A percentile compares a stretch with the other conserved stretches of the same genome.
Conservation (phyloP, 1,140 invertebrate species). For the Meloidogyne exigua region DNA sequence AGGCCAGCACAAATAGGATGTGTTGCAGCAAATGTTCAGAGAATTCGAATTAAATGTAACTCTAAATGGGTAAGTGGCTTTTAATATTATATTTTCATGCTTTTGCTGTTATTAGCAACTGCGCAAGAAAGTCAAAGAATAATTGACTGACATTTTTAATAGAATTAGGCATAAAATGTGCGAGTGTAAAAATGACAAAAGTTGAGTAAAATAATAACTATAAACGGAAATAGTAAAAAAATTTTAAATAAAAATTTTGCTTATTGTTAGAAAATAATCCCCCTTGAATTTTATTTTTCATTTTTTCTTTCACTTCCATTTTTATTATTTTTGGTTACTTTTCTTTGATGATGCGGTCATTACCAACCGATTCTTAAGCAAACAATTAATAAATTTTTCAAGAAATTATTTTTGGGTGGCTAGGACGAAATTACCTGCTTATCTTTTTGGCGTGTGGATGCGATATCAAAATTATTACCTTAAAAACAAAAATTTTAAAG, state of each 20-base stretch:
- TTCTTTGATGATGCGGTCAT: background rate
- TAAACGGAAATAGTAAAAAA: too few species aligned
- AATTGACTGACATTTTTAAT: background rate
- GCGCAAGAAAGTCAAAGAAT: background rate
- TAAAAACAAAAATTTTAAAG: background rate
- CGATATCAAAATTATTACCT: background rate
- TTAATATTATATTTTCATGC: background rate
- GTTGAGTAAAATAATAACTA: too few species aligned
- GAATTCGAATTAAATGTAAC: conserved; percentile 61
- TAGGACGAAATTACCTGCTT: background rate
- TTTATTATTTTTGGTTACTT: background rate
- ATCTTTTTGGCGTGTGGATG: conserved; percentile 1
- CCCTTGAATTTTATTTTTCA: background rate
- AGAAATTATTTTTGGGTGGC: too few species aligned
- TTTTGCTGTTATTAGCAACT: conserved; percentile 2
- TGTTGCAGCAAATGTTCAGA: conserved; percentile 49
- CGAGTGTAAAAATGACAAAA: too few species aligned
- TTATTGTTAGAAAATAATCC: too few species aligned
- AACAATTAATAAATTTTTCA: background rate
- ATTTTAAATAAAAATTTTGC: too few species aligned
- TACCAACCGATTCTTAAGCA: background rate
- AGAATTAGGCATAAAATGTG: background rate
- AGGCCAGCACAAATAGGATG: conserved; percentile 49
- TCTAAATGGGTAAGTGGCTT: conserved; percentile 53
- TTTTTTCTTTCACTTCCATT: background rate